Percentiles rank a stretch among this genome's conserved stretches.
These are phyloP conservation scores for Phylloscopus trochilus DNA, from an alignment of 2,113 vertebrate species.

Conservation along the genomic window DNA sequence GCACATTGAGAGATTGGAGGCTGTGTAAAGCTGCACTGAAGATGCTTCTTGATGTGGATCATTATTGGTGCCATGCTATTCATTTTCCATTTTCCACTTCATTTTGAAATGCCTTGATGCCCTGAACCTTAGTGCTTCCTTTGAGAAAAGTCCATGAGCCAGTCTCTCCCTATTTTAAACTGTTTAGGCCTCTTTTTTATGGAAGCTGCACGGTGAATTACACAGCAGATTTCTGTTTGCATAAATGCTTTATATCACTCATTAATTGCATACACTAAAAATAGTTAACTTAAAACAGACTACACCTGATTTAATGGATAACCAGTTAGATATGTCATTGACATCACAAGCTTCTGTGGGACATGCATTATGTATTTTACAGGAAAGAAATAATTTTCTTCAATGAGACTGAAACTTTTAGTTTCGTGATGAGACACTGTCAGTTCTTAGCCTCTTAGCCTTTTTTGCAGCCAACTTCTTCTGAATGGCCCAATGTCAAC, in stretches of 20 bases:
- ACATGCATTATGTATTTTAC: not conserved
- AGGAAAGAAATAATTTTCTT: not conserved
- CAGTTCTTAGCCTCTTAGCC: not conserved
- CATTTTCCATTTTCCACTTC: not conserved
- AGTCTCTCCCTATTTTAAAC: not conserved
- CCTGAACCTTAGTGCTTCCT: not conserved
- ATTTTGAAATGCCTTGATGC: not conserved
- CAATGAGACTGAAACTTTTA: not conserved
- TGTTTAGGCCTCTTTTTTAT: not conserved
- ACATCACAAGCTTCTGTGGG: not conserved
- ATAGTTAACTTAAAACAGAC: not conserved
- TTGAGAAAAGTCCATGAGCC: not conserved
- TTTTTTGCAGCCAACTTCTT: not conserved
- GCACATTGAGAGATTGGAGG: not conserved
- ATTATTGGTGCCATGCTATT: not conserved
- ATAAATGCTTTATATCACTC: not conserved
- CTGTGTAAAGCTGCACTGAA: not conserved
- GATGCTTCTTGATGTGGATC: not conserved
- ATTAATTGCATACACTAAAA: not conserved
- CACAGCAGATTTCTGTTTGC: not conserved
- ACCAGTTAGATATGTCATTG: not conserved
- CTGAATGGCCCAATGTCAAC: not conserved
- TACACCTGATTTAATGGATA: not conserved
- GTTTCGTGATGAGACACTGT: not conserved
- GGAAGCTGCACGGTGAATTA: not conserved